Percentiles rank a stretch among this genome's conserved stretches.
These are phyloP conservation scores for Seira musarum DNA, from an alignment of 2,888 invertebrate species.

Conservation along the genomic window DNA sequence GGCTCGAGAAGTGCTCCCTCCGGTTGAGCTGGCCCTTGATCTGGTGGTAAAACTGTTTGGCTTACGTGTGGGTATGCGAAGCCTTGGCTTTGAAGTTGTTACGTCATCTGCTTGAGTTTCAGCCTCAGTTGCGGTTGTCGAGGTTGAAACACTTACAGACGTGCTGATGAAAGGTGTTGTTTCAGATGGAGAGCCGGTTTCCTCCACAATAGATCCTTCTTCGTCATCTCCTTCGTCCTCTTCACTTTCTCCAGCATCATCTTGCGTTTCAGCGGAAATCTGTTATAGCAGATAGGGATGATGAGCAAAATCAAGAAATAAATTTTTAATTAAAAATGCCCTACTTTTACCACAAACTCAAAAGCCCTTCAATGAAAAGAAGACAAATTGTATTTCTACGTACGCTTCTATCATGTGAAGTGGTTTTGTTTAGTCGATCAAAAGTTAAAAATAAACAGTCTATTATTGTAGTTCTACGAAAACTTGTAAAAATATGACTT, in stretches of 20 bases:
- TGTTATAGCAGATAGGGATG: neutral
- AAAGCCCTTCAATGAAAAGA: no score
- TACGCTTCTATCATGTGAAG: no score
- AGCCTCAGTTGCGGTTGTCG: slow-evolving; percentile 33
- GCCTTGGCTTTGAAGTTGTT: slow-evolving; percentile 51
- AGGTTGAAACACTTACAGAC: slow-evolving; percentile 52
- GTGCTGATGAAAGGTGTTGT: slow-evolving; percentile 56
- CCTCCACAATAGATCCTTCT: slow-evolving; percentile 55
- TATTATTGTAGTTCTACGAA: no score
- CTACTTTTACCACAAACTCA: neutral
- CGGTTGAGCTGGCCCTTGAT: slow-evolving; percentile 30
- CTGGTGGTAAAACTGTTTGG: slow-evolving; percentile 56
- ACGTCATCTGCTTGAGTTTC: slow-evolving; percentile 28
- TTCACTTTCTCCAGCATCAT: slow-evolving; percentile 46
- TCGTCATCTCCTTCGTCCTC: slow-evolving; percentile 41
- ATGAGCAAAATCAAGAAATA: neutral
- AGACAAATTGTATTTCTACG: no score
- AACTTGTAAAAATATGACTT: no score
- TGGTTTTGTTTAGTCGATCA: no score
- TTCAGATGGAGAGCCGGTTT: slow-evolving; percentile 46
- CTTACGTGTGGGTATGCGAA: slow-evolving; percentile 66
- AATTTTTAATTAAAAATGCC: neutral
- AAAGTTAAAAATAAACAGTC: no score
- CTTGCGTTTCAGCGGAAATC: slow-evolving; percentile 46
- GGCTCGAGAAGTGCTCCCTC: slow-evolving; percentile 19